Percentiles rank a stretch among this genome's conserved stretches.
Conservation (phyloP, 37 sponge, comb jelly and placozoan genomes). For the Aplysina aerophoba region DNA sequence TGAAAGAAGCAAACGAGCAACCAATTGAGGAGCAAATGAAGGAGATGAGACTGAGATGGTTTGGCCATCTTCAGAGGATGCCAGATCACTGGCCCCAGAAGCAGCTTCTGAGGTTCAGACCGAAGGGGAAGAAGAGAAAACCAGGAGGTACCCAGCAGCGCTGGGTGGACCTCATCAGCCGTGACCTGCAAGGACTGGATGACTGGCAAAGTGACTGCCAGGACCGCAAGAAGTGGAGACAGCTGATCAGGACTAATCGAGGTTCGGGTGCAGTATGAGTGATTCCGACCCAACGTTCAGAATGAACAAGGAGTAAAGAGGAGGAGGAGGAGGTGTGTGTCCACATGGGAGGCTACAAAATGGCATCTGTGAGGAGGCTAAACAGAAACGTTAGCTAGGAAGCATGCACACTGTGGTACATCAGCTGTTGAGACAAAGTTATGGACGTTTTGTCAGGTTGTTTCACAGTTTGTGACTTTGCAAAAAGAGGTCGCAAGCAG, state of each 20-base stretch:
- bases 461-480: too few species aligned
- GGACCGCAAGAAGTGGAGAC: constrained; percentile 17
- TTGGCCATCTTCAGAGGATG: constrained; percentile 27
- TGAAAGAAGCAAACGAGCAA: constrained; percentile 14
- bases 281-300: constrained; percentile 7
- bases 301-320: constrained; percentile 25
- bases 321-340: not conserved
- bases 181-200: constrained; percentile 28
- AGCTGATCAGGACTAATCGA: constrained; percentile 3
- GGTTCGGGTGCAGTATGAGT: constrained; percentile 6
- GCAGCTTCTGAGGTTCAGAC: constrained; percentile 17
- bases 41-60: constrained; percentile 30
- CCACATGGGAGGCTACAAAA: constrained; percentile 27
- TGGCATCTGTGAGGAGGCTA: too few species aligned
- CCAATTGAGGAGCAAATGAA: constrained; percentile 11
- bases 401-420: too few species aligned
- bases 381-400: too few species aligned
- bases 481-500: too few species aligned
- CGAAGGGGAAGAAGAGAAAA: constrained; percentile 20
- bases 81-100: constrained; percentile 22
- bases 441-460: too few species aligned
- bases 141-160: constrained; percentile 26
- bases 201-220: constrained; percentile 12
- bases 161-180: constrained; percentile 22
- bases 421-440: too few species aligned